Base-by-base conservation (phyloP, 2,113 vertebrate species). In the Patagioenas fasciata region DNA sequence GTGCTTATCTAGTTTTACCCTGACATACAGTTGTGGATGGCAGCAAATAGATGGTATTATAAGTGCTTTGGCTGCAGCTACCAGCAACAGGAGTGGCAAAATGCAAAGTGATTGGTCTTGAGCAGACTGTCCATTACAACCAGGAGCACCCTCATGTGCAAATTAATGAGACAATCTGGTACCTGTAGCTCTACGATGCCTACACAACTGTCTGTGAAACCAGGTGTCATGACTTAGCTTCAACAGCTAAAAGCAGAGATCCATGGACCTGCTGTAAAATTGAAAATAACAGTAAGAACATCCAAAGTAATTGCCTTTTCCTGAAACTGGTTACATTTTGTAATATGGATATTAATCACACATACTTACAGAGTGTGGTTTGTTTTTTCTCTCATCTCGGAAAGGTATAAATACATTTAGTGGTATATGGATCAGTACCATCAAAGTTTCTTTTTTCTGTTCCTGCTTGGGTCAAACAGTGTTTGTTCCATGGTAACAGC, bases 71-170 rank as follows among this genome's bases (percentile, higher is more conserved):
- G 34, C 50, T 87, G 61, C 79, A 88, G 80, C 83, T 83, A 56
- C 74, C 84, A 65, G 56, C 65, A 64, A 44, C 24, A 83, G 70
- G 67, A 82, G 48, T 42, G 88, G 36, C 38, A 81, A 91, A 91
- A 80, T 83, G n/a, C 26, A 25, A 62, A 80, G 75, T 93, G 69
- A 90, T 90, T 83, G 40, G 71, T 96, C 74, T 80, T 86, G 75
- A 94, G 38, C 91, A 83, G 56, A 20, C 58, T 88, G 65, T 88
- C 87, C 70, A 96, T 53, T 57, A n/a, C 0, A 1, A 85, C 53
- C 42, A 36, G 78, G 70, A n/a, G 67, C 67, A 80, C 36, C 38
- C 56, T 83, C 42, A 9, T 2, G 4, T 64, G 71, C 6, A 6
- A 78, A 77, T 86, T 72, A 75, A 58, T 14, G 31, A 84, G 75